Evolutionary conservation across 1,140 invertebrate genomes (phyloP), one percentile per base, ranked within the genome.

Genomic region (Euborellia annulipes): DNA sequence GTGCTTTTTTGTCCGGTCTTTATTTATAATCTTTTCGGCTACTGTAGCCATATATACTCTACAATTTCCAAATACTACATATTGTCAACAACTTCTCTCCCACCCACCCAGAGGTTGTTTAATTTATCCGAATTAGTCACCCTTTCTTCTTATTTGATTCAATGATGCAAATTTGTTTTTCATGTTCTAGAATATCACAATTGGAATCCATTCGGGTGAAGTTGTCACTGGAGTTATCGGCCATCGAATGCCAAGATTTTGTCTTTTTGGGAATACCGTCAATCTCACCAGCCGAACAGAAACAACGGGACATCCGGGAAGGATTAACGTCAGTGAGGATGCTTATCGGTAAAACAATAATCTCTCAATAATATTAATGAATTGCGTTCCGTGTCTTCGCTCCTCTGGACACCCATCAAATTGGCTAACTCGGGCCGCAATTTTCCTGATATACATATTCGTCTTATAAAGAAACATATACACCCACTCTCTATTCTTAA

Each of bases 161-260:
- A n/a, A n/a, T n/a, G n/a, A n/a, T n/a, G n/a, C n/a, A n/a, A n/a
- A n/a, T n/a, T n/a, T n/a, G n/a, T n/a, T n/a, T n/a, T n/a, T 54
- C 38, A 39, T 56, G 54, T 63, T 56, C 43, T 62, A 92, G 87
- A 78, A 83, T 73, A 88, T 96, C 45, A 94, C 90, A 9, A 93
- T 97, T 52, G 92, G 92, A 11, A 92, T 96, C 49, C 92, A 97
- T 61, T 86, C 86, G 11, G 92, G 92, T 1, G 90, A 95, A 64
- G 90, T 94, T 4, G 88, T 96, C 22, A 94, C 91, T 1, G 92
- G 92, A 13, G 91, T 96, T 2, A 95, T 96, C 48, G 92, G 92
- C 2, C 89, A 94, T 67, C 77, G 89, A 43, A 93, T 95, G 85
- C 92, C 92, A 0, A 75, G 91, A n/a, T 97, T 95, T 60, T 96